Conservation (phyloP, 2,888 invertebrate genomes). For the Diaprepes abbreviatus region DNA sequence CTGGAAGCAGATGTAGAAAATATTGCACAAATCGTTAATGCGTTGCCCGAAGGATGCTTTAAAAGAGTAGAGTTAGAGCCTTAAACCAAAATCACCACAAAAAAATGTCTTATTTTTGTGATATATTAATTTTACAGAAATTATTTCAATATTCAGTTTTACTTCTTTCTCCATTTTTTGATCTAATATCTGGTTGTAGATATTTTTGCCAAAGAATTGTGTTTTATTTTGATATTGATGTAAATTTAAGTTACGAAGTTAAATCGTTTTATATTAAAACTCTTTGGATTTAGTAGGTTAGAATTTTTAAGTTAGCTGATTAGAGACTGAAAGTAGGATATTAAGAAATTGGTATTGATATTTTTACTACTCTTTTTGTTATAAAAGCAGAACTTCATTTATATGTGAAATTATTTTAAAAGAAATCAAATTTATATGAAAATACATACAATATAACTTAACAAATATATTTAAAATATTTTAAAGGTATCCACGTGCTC, state of each 20-base stretch:
- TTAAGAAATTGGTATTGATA: too few relatives aligned
- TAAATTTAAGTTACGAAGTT: background rate
- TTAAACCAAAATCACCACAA: constrained; percentile 56
- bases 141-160: too few relatives aligned
- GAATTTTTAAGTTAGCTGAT: background rate
- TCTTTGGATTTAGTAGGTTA: background rate
- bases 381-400: too few relatives aligned
- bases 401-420: too few relatives aligned
- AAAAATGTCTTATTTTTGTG: constrained; percentile 1
- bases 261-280: too few relatives aligned
- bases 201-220: background rate
- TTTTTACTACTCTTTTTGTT: too few relatives aligned
- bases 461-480: too few relatives aligned
- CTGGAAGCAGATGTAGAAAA: constrained; percentile 85
- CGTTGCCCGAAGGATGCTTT: constrained; percentile 86
- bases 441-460: too few relatives aligned
- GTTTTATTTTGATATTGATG: background rate
- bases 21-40: constrained; percentile 83
- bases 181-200: background rate
- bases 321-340: too few relatives aligned
- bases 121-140: background rate
- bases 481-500: too few relatives aligned
- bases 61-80: constrained; percentile 84
- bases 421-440: too few relatives aligned
- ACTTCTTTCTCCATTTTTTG: too few relatives aligned